Evolutionary conservation across 1,140 invertebrate species (phyloP).

Genomic region (Scaptomyza pallida): DNA sequence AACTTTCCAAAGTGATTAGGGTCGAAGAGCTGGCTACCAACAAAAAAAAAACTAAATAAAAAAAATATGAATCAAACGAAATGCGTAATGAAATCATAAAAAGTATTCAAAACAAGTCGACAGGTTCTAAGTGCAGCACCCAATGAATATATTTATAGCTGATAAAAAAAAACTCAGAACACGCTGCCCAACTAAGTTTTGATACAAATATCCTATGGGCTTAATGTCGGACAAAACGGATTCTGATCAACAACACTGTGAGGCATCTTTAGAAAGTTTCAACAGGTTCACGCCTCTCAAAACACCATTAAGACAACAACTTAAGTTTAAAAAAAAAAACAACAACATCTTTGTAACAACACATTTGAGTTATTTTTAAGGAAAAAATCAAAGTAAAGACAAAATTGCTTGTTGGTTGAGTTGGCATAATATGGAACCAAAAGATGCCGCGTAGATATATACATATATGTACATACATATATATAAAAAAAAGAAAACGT

Average conservation of each 20-base stretch:
- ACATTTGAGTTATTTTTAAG: slow-evolving; percentile 72
- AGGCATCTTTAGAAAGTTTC: slow-evolving; percentile 52
- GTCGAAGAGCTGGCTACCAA: slow-evolving; percentile 54
- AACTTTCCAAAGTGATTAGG: slow-evolving; percentile 77
- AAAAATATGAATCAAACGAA: background rate
- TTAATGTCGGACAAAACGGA: slow-evolving; percentile 32
- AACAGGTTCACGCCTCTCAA: slow-evolving; percentile 75
- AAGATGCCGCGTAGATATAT: slow-evolving; percentile 44
- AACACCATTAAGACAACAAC: background rate
- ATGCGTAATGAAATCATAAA: slow-evolving; percentile 1
- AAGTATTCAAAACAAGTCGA: slow-evolving; percentile 49
- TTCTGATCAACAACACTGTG: slow-evolving; percentile 26
- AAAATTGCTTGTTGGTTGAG: slow-evolving; percentile 21
- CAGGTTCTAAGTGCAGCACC: slow-evolving; percentile 63
- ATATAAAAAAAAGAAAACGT: too few species aligned
- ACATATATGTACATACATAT: too few species aligned
- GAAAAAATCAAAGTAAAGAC: slow-evolving; percentile 15
- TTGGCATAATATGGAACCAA: slow-evolving; percentile 9
- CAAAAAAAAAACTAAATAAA: background rate
- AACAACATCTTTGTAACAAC: slow-evolving; percentile 50
- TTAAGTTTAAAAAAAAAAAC: slow-evolving; percentile 4
- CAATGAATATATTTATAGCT: slow-evolving; percentile 50
- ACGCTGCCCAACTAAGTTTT: slow-evolving; percentile 10
- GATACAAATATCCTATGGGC: slow-evolving; percentile 25
- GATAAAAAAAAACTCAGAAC: slow-evolving; percentile 26